Evolutionary conservation across 2,797 vertebrate species (phyloP), one percentile per base, ranked within the genome.

Genomic region (Oreortyx pictus): DNA sequence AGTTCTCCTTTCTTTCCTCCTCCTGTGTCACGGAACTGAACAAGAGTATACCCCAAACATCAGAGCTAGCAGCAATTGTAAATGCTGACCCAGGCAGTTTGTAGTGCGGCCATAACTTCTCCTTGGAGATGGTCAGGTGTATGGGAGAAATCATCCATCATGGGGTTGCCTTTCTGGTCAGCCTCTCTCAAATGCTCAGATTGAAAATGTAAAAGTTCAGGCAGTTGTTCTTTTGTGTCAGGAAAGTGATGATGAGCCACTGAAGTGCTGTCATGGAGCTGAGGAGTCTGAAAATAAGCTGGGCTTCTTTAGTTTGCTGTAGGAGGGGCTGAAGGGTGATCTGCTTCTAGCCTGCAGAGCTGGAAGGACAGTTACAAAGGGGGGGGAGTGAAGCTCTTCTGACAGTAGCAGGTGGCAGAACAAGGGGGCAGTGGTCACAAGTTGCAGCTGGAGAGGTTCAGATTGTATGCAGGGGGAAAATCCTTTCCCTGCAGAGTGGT

Each of bases 231-330:
- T n/a, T 37, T 41, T 60, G 46, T 43, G 35, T 20, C 73, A 64
- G 75, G 41, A 70, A 76, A 18, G 44, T 2, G 9, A 6, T 17
- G 7, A 8, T 5, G 7, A 74, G 54, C 14, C 37, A 14, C 19
- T 12, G 25, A 18, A 57, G 37, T 18, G 37, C 33, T 85, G 18
- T 67, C 1, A 3, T 37, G 61, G 14, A 75, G 72, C 44, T 73
- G 7, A 5, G 49, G 35, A 60, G 6, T 25, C 19, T 47, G 79
- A 16, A 43, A 52, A 7, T 3, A 13, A 27, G n/a, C 0, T 0
- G 66, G 56, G 11, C 50, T 82, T 4, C 0, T 31, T 75, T 25
- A 11, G 7, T 29, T 8, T 71, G n/a, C 33, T 57, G n/a, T 44
- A 41, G 54, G 39, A 77, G 75, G 35, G 43, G 59, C 57, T 50